Evolutionary conservation across 2,888 invertebrate species (phyloP), one percentile per base, ranked within the genome.

Genomic region (Synanthedon tipuliformis): DNA sequence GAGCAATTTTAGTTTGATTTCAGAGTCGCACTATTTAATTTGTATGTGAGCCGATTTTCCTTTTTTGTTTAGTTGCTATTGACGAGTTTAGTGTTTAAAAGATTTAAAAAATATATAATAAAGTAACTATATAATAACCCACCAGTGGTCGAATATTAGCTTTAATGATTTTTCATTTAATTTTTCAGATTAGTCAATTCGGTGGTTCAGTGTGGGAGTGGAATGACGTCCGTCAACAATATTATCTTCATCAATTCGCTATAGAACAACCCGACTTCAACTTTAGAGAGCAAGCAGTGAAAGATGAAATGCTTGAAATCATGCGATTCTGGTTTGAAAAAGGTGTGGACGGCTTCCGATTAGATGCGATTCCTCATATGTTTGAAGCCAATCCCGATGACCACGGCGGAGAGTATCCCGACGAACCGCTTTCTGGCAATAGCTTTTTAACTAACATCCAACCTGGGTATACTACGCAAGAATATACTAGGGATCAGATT

Each of bases 331-430:
- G 95, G 95, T 71, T 95, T 34, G 87, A 91, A 41, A 89, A 89
- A 55, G 95, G 94, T 0, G 91, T 92, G 0, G 93, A 93, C 60
- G 95, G 95, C 0, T 93, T 95, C 71, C 89, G 94, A 51, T 78
- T 94, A 1, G 92, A 92, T 62, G 92, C 92, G 0, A 81, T 91
- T 1, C 90, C 90, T 0, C 89, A 89, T 62, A 66, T 91, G 13
- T 85, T 86, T 1, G 91, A 91, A 63, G 82, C 89, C 1, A 67
- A 77, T 50, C 86, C 86, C n/a, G 74, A 75, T 13, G 75, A 79
- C 51, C 72, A 67, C 1, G 78, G 68, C 0, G 76, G 75, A 1
- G 59, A 61, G 16, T 88, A 88, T 53, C 84, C 84, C n/a, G 86
- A 89, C 56, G 89, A 90, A 52, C 89, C 90, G 0, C 48, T 83